Evolutionary conservation across 2,113 vertebrate genomes (phyloP).

Genomic region (Embiotoca jacksoni): DNA sequence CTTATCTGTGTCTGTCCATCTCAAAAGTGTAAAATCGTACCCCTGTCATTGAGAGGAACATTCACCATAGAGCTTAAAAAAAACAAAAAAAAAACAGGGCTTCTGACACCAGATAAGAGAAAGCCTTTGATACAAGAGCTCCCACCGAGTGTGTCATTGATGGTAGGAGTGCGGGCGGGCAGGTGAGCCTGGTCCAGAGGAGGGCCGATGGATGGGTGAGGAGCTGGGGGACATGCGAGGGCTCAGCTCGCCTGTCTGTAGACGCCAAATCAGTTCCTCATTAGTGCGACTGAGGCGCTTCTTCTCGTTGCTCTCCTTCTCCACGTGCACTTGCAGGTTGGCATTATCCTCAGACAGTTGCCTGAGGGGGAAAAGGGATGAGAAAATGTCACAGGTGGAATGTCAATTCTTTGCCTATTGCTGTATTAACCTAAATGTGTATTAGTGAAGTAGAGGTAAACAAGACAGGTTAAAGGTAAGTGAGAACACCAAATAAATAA

Average conservation of each 20-base stretch:
- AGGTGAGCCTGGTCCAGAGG: slow-evolving; percentile 78
- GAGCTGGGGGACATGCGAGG: slow-evolving; percentile 88
- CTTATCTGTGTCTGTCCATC: not conserved
- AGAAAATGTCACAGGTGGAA: not conserved
- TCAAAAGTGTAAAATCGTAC: slow-evolving; percentile 15
- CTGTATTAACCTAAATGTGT: not conserved
- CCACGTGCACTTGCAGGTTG: slow-evolving; percentile 93
- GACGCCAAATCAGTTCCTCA: slow-evolving; percentile 96
- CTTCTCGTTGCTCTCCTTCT: slow-evolving; percentile 97
- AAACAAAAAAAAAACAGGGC: not conserved
- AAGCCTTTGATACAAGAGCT: slow-evolving; percentile 29
- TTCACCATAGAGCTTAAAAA: slow-evolving; percentile 20
- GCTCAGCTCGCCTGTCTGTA: slow-evolving; percentile 93
- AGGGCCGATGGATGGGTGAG: slow-evolving; percentile 87
- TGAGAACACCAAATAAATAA: not conserved
- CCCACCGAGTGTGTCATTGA: slow-evolving; percentile 81
- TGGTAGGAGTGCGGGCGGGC: slow-evolving; percentile 85
- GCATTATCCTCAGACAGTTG: slow-evolving; percentile 96
- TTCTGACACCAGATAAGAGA: slow-evolving; percentile 32
- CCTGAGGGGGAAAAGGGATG: slow-evolving; percentile 73
- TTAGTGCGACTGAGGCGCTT: slow-evolving; percentile 96
- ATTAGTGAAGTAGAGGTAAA: no score
- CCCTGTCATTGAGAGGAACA: slow-evolving; percentile 25
- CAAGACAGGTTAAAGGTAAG: no score
- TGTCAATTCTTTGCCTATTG: no score